Percentiles rank a stretch among this genome's conserved stretches.
Evolutionary conservation across 2,888 invertebrate species (phyloP).

Genomic region (Stegana nigrithorax): DNA sequence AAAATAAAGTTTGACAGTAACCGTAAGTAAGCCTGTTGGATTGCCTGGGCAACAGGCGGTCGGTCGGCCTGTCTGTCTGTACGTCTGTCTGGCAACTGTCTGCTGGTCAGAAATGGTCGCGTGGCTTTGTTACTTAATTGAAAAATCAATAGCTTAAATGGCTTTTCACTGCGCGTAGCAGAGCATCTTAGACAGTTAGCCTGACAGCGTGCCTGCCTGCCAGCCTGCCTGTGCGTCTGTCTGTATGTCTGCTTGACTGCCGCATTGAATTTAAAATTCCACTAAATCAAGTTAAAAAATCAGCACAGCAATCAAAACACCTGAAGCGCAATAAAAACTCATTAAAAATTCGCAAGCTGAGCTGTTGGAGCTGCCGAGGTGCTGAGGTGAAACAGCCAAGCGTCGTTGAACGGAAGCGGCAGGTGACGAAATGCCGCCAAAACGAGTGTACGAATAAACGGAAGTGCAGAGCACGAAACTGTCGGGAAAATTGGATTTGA

Average conservation of each 20-base stretch:
- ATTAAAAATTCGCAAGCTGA: slow-evolving; percentile 45
- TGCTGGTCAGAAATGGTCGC: no score
- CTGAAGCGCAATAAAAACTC: slow-evolving; percentile 60
- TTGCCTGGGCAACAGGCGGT: no score
- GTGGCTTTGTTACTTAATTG: no score
- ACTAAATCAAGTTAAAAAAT: slow-evolving; percentile 58
- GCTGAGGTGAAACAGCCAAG: no score
- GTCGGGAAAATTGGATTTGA: slow-evolving; percentile 47
- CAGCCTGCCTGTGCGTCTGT: no score
- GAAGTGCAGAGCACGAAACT: background rate
- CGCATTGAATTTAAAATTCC: slow-evolving; percentile 38
- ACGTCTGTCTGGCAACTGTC: no score
- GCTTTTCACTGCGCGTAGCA: no score
- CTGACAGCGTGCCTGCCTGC: no score
- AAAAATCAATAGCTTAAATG: no score
- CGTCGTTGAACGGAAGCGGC: slow-evolving; percentile 30
- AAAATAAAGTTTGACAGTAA: no score
- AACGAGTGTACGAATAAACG: slow-evolving; percentile 1
- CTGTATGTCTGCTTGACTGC: background rate
- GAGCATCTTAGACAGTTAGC: no score
- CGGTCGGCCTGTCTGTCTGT: slow-evolving; percentile 23
- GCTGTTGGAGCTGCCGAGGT: slow-evolving; percentile 24
- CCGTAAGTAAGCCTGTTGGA: no score
- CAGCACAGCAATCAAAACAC: slow-evolving; percentile 49
- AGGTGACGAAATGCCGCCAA: slow-evolving; percentile 9